phyloP scores from a whole-genome alignment of 2,113 vertebrate genomes.

The Lota lota region DNA sequence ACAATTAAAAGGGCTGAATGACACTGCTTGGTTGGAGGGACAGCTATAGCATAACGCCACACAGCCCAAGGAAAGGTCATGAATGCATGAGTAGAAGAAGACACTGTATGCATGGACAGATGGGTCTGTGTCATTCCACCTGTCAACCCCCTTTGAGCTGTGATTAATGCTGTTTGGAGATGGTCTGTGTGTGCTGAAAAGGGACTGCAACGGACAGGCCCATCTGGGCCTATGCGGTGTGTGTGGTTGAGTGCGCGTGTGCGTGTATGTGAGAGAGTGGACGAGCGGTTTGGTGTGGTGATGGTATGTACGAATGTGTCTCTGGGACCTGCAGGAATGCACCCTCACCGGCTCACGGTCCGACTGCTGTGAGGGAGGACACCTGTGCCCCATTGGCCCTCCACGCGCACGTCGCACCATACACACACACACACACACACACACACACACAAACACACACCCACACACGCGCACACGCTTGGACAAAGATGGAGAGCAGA shows the following conservation, averaged over 20 bases:
- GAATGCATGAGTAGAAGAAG: conserved; percentile 12
- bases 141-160: conserved; percentile 40
- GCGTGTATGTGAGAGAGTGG: too few species aligned
- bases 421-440: conserved; percentile 1
- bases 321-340: conserved; percentile 37
- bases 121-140: conserved; percentile 29
- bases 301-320: not conserved
- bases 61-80: not conserved
- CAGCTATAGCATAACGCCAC: conserved; percentile 18
- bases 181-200: conserved; percentile 47
- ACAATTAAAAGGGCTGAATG: not conserved
- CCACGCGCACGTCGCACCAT: not conserved
- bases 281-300: not conserved
- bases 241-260: too few species aligned
- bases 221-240: conserved; percentile 20
- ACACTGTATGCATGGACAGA: conserved; percentile 23
- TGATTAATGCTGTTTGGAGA: conserved; percentile 54
- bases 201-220: conserved; percentile 32
- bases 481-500: not conserved
- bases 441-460: not conserved
- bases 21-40: conserved; percentile 4
- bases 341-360: conserved; percentile 25
- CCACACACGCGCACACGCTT: conserved; percentile 1
- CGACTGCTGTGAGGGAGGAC: conserved; percentile 34
- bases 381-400: conserved; percentile 40